phyloP scores from a whole-genome alignment of 2,113 vertebrate species.

The Ochotona princeps region DNA sequence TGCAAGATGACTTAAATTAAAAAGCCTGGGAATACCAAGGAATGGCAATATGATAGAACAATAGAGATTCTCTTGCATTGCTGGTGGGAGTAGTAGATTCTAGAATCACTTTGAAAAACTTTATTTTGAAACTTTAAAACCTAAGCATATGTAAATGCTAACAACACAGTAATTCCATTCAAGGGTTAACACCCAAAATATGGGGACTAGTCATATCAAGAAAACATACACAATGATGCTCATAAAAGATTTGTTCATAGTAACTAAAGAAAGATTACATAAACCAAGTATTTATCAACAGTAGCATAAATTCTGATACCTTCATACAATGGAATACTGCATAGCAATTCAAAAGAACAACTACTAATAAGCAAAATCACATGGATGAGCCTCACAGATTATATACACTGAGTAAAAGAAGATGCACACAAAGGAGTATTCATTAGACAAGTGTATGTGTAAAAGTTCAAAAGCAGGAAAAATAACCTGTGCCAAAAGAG shows the following conservation, averaged over 20 bases:
- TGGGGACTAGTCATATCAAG: neutral
- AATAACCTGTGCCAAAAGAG: neutral
- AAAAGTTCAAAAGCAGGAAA: neutral
- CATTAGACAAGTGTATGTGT: neutral
- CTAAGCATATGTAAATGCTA: neutral
- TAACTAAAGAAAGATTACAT: slow-evolving; percentile 11
- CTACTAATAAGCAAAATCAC: neutral
- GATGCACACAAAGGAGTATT: neutral
- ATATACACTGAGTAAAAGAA: neutral
- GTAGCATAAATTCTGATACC: neutral
- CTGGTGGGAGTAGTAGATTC: neutral
- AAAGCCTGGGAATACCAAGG: neutral
- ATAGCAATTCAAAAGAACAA: neutral
- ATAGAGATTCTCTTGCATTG: neutral
- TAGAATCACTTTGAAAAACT: slow-evolving; percentile 2
- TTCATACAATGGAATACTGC: neutral
- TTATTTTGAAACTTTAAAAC: neutral
- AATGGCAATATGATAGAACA: neutral
- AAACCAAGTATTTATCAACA: neutral
- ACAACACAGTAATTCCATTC: neutral
- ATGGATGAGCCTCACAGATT: neutral
- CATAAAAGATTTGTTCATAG: neutral
- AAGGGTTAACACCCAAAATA: neutral
- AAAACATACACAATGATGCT: neutral
- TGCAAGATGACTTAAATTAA: neutral